A percentile compares a stretch with the other conserved stretches of the same genome.
phyloP scores from a whole-genome alignment of 2,888 invertebrate species.

The Drosophila atroscutellata region DNA sequence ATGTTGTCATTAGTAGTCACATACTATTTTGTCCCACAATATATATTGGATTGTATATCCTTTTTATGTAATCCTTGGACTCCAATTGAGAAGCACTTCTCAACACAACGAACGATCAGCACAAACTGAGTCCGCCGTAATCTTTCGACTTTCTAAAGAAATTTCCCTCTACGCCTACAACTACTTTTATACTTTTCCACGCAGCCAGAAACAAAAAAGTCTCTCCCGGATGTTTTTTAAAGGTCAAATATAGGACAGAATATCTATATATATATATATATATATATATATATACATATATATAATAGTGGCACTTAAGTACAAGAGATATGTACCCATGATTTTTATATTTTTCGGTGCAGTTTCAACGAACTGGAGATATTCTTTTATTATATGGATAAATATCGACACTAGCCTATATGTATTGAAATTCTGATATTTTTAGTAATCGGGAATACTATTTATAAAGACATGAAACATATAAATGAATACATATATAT shows the following conservation, averaged over 20 bases:
- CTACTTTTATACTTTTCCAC: conserved; percentile 69
- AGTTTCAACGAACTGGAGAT: conserved; percentile 32
- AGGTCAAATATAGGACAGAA: conserved; percentile 77
- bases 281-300: conserved; percentile 17
- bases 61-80: conserved; percentile 45
- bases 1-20: neutral
- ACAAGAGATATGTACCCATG: conserved; percentile 29
- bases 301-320: conserved; percentile 14
- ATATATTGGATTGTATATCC: conserved; percentile 39
- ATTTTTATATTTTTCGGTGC: conserved; percentile 23
- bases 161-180: conserved; percentile 74
- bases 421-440: conserved; percentile 23
- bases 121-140: conserved; percentile 62
- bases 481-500: conserved; percentile 8
- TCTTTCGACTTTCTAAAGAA: conserved; percentile 61
- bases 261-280: conserved; percentile 27
- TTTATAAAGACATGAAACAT: conserved; percentile 15
- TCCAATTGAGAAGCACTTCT: conserved; percentile 56
- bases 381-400: conserved; percentile 34
- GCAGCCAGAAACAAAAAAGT: conserved; percentile 41
- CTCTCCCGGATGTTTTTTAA: conserved; percentile 56
- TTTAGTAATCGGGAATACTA: conserved; percentile 28
- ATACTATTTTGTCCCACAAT: conserved; percentile 26
- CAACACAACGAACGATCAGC: conserved; percentile 62
- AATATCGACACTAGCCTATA: conserved; percentile 45